Conservation (phyloP, 2,888 invertebrate genomes). For the Chromoteleia sp. region DNA sequence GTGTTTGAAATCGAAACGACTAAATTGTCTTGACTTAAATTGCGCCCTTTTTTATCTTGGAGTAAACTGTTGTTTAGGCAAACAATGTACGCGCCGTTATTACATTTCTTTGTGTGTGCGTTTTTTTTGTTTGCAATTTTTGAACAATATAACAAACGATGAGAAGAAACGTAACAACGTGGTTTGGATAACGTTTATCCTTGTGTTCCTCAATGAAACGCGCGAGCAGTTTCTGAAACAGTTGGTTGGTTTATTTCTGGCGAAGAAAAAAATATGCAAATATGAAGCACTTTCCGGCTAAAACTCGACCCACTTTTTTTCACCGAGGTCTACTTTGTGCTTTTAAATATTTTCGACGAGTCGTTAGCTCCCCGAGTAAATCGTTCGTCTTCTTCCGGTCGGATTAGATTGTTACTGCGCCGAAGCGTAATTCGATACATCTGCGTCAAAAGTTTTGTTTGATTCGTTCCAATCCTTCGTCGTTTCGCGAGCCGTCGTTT, state of each 20-base stretch:
- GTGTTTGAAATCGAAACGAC: too few species aligned
- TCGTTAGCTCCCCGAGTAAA: conserved; percentile 25
- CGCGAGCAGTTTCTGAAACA: conserved; percentile 14
- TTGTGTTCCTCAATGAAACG: conserved; percentile 9
- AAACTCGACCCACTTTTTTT: conserved; percentile 45
- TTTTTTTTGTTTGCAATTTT: background rate
- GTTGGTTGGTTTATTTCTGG: conserved; percentile 30
- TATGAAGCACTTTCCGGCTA: conserved; percentile 30
- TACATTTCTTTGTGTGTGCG: background rate
- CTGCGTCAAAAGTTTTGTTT: background rate
- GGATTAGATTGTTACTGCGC: conserved; percentile 22
- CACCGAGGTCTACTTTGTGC: conserved; percentile 16
- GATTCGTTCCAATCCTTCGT: background rate
- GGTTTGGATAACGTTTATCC: background rate
- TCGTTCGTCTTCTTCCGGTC: conserved; percentile 31
- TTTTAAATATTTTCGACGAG: conserved; percentile 34
- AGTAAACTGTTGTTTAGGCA: too few species aligned
- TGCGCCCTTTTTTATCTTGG: too few species aligned
- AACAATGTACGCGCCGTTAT: too few species aligned
- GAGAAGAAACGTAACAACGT: background rate
- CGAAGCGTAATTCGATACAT: conserved; percentile 17
- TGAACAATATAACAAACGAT: conserved; percentile 8
- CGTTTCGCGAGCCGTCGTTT: background rate
- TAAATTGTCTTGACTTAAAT: too few species aligned
- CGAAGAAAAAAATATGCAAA: conserved; percentile 21